phyloP scores from a whole-genome alignment of 2,797 vertebrate genomes.

The Sebastes aleutianus region DNA sequence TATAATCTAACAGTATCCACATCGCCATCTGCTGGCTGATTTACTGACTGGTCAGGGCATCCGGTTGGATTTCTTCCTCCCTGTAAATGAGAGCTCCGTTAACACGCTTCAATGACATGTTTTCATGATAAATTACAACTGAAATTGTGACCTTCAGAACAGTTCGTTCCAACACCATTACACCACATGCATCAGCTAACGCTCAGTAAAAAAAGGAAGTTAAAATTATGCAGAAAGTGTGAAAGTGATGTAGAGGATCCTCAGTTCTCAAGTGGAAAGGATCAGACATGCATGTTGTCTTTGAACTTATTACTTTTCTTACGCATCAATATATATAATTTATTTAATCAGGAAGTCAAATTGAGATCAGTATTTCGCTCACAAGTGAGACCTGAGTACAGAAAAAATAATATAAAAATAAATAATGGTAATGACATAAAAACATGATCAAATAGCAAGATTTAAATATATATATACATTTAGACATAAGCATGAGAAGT shows the following conservation, averaged over 20 bases:
- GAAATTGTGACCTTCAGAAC: background rate
- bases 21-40: constrained; percentile 44
- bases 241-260: background rate
- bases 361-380: background rate
- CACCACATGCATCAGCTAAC: background rate
- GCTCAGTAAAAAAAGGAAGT: background rate
- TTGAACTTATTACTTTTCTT: background rate
- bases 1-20: background rate
- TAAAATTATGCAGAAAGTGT: background rate
- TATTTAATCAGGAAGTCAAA: too few species aligned
- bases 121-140: background rate
- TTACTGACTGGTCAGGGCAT: background rate
- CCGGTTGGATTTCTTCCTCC: background rate
- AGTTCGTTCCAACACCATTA: background rate
- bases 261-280: background rate
- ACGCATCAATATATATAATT: background rate
- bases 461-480: too few species aligned
- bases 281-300: background rate
- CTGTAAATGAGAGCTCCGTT: background rate
- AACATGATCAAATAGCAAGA: too few species aligned
- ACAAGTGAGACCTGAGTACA: background rate
- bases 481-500: too few species aligned
- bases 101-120: background rate
- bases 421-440: too few species aligned
- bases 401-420: too few species aligned